Evolutionary conservation across 2,113 vertebrate species (phyloP), one percentile per base, ranked within the genome.

Genomic region (Rana temporaria): DNA sequence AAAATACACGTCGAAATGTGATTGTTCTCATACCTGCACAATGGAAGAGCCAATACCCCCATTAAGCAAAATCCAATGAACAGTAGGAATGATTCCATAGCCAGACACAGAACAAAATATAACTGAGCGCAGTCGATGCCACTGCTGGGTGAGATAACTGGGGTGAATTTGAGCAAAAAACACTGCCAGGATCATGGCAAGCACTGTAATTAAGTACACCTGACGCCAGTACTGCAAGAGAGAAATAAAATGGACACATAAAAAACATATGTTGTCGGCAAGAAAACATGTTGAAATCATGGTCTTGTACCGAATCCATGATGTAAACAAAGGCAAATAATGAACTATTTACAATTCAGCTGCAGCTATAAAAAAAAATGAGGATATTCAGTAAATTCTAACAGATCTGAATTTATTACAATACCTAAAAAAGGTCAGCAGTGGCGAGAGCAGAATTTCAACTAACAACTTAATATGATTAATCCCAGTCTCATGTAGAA

Each of bases 131-230:
- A 97, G 91, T 74, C 92, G 92, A 87, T 95, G 94, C 96, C 97
- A 98, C 88, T 96, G 96, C 75, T 97, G 95, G 0, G 95, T 96
- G 89, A 97, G 95, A 92, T 96, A 98, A 85, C 85, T 95, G 67
- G 97, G 97, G 52, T 98, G 97, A 73, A 98, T 98, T 92, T 98
- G 98, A 15, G 96, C 96, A 59, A 98, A 97, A 89, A 99, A 99
- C 15, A 98, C 95, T 1, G 95, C 95, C 89, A 98, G 85, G 88
- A 98, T 96, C 96, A 95, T 92, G 6, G 96, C 97, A 66, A 98
- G 92, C 75, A 98, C 97, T 1, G 93, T 96, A 90, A 99, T 91
- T 88, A 99, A 73, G 85, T 99, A 99, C 0, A 99, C 94, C 86
- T 98, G 97, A 16, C 96, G 93, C 98, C 97, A 99, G 85, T 98